Conservation (phyloP, 2,888 invertebrate species). For the Tortrix viridana region DNA sequence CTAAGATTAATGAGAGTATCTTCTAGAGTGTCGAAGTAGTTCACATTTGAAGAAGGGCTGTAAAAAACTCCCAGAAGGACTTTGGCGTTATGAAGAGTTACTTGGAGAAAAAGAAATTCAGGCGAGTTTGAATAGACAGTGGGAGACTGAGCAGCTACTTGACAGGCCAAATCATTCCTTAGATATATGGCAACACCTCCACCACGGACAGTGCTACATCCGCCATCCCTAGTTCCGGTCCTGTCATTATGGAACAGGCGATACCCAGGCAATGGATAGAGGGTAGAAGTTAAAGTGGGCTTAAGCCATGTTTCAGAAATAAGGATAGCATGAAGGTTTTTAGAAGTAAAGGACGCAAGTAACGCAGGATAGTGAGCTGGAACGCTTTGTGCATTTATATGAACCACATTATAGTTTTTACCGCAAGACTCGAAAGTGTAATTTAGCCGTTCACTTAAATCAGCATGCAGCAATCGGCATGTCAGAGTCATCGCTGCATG, state of each 20-base stretch:
- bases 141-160: neutral
- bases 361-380: neutral
- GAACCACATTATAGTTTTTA: neutral
- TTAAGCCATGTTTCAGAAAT: neutral
- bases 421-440: neutral
- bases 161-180: neutral
- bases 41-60: too few species aligned
- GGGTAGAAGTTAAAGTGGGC: neutral
- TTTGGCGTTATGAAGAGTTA: constrained; percentile 16
- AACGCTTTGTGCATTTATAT: neutral
- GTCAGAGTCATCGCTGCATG: neutral
- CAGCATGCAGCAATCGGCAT: too few species aligned
- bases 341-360: too few species aligned
- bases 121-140: neutral
- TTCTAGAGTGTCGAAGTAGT: too few species aligned
- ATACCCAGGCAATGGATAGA: neutral
- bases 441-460: neutral
- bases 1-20: too few species aligned
- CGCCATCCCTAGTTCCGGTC: neutral
- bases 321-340: neutral
- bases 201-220: neutral
- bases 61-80: constrained; percentile 27
- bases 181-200: neutral
- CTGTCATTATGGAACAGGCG: neutral
- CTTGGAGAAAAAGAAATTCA: neutral